A percentile compares a stretch with the other conserved stretches of the same genome.
Evolutionary conservation across 2,797 vertebrate genomes (phyloP).

Genomic region (Eulemur albifrons): DNA sequence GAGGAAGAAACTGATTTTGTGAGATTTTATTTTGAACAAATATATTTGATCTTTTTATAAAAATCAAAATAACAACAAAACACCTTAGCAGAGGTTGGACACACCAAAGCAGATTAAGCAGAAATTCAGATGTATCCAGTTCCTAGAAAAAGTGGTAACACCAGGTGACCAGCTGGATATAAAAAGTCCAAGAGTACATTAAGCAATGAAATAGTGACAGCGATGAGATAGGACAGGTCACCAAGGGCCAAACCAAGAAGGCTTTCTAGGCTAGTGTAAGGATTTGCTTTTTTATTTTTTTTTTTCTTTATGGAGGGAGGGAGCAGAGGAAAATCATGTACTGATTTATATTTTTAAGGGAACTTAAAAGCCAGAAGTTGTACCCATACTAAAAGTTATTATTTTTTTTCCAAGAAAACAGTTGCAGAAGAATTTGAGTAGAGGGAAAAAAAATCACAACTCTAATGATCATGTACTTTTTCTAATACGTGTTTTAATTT

Average conservation of each 20-base stretch:
- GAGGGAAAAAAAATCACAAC: background rate
- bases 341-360: background rate
- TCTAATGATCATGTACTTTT: background rate
- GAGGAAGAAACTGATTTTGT: background rate
- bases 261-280: background rate
- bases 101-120: background rate
- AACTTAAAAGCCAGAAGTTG: background rate
- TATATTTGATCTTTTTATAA: background rate
- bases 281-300: background rate
- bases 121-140: background rate
- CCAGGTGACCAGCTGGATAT: background rate
- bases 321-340: background rate
- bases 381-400: background rate
- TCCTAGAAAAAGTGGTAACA: background rate
- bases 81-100: background rate
- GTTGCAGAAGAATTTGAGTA: background rate
- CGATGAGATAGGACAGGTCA: background rate
- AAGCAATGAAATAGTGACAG: background rate
- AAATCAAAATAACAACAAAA: background rate
- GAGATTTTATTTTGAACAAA: constrained; percentile 36
- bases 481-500: background rate
- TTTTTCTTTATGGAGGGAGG: background rate
- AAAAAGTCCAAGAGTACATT: background rate
- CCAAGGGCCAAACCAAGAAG: background rate
- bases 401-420: background rate